These are phyloP conservation scores for Dolichopus griseipennis DNA, from an alignment of 2,888 invertebrate species.

Conservation along the genomic window DNA sequence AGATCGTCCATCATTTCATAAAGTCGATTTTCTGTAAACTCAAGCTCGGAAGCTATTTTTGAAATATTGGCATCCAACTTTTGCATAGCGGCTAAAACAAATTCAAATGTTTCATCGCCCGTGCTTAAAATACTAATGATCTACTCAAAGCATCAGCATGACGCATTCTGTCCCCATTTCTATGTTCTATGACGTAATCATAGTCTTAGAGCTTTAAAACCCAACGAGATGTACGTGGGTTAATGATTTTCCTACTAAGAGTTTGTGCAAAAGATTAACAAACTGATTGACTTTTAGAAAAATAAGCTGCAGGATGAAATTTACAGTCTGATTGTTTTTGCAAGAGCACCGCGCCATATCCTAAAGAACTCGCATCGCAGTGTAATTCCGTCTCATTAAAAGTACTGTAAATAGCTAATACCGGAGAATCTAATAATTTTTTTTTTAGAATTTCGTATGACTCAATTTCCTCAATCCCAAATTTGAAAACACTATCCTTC, in stretches of 20 bases:
- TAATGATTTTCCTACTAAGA: conserved; percentile 23
- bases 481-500: conserved; percentile 16
- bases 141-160: conserved; percentile 31
- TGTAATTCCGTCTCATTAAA: conserved; percentile 30
- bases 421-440: conserved; percentile 21
- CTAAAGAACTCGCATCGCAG: conserved; percentile 27
- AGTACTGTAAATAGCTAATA: too few species aligned
- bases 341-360: conserved; percentile 28
- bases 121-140: conserved; percentile 16
- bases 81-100: conserved; percentile 19
- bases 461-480: conserved; percentile 14
- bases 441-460: conserved; percentile 19
- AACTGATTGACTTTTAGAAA: conserved; percentile 28
- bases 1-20: conserved; percentile 19
- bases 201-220: conserved; percentile 23
- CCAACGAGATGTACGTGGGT: conserved; percentile 24
- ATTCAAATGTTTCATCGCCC: conserved; percentile 16
- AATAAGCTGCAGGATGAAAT: conserved; percentile 29
- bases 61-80: conserved; percentile 22
- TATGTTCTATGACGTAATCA: conserved; percentile 24
- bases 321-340: conserved; percentile 23
- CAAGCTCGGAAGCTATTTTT: conserved; percentile 22
- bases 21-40: conserved; percentile 14
- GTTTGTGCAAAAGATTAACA: conserved; percentile 24
- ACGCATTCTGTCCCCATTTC: conserved; percentile 24